Conservation (phyloP, 64 coral and sea anemone species). For the Anthopleura sola region DNA sequence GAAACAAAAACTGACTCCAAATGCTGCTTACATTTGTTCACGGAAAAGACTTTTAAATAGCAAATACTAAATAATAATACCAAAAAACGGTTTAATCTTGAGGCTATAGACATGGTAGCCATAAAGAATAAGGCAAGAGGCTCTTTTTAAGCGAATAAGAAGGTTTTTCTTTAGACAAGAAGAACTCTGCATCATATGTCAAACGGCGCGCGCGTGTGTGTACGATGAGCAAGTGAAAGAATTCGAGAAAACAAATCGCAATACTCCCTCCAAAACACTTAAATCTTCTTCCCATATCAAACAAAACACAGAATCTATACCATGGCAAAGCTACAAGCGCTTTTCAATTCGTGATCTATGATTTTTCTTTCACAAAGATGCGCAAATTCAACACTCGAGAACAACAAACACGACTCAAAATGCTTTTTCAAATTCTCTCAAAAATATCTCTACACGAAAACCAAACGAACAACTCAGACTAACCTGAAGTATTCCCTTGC, state of each 20-base stretch:
- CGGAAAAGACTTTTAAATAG: neutral
- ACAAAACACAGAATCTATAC: neutral
- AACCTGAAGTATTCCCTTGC: neutral
- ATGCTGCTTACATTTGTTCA: neutral
- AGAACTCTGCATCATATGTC: neutral
- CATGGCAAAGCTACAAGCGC: neutral
- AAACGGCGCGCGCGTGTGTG: neutral
- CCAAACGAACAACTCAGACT: neutral
- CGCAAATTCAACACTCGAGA: neutral
- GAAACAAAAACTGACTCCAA: neutral
- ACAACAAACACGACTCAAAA: neutral
- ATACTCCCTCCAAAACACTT: neutral
- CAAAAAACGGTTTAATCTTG: neutral
- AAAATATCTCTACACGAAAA: neutral
- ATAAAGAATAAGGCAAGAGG: neutral
- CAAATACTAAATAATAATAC: neutral
- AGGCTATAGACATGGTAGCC: neutral
- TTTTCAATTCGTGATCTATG: neutral
- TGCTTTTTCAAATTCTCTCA: neutral
- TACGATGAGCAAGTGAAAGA: conserved; percentile 6
- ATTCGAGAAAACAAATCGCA: neutral
- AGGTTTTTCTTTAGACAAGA: neutral
- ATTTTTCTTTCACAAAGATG: neutral
- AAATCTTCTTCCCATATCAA: neutral
- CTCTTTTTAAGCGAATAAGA: neutral